Evolutionary conservation across 2,888 invertebrate genomes (phyloP).

Genomic region (Zaprionus bogoriensis): DNA sequence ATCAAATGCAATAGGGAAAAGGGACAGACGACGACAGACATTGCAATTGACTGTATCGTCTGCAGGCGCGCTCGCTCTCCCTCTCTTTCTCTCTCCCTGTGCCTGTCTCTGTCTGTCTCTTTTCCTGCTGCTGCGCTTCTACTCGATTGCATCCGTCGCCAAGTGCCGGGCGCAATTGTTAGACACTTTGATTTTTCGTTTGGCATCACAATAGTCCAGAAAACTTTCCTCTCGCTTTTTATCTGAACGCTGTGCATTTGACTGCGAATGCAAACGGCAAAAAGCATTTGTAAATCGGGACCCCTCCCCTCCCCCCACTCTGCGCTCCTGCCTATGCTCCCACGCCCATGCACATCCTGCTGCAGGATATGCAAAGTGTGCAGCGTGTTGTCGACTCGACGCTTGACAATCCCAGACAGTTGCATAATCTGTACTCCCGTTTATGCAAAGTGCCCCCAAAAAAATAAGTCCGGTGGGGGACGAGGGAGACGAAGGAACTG

Average conservation of each 20-base stretch:
- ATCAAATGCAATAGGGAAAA: conserved; percentile 22
- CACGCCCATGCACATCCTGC: conserved; percentile 27
- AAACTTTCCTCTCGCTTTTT: conserved; percentile 46
- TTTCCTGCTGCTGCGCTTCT: conserved; percentile 8
- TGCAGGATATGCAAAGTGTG: conserved; percentile 69
- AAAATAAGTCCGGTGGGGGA: conserved; percentile 28
- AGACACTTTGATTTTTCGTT: conserved; percentile 74
- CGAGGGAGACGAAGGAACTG: neutral
- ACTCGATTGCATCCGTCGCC: conserved; percentile 49
- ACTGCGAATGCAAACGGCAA: conserved; percentile 59
- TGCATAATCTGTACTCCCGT: conserved; percentile 73
- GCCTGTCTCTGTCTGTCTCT: neutral
- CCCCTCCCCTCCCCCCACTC: neutral
- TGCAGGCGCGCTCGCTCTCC: neutral
- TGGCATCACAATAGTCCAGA: conserved; percentile 63
- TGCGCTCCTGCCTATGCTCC: too few species aligned
- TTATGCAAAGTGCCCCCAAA: conserved; percentile 68
- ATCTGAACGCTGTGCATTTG: conserved; percentile 55
- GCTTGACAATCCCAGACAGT: conserved; percentile 71
- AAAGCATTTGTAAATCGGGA: conserved; percentile 63
- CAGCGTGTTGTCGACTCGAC: conserved; percentile 60
- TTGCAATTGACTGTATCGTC: conserved; percentile 44
- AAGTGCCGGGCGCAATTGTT: conserved; percentile 59
- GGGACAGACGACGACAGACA: conserved; percentile 18
- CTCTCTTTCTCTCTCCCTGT: neutral